Percentiles rank a stretch among this genome's conserved stretches.
Evolutionary conservation across 2,888 invertebrate genomes (phyloP).

Genomic region (Atrina japonica): DNA sequence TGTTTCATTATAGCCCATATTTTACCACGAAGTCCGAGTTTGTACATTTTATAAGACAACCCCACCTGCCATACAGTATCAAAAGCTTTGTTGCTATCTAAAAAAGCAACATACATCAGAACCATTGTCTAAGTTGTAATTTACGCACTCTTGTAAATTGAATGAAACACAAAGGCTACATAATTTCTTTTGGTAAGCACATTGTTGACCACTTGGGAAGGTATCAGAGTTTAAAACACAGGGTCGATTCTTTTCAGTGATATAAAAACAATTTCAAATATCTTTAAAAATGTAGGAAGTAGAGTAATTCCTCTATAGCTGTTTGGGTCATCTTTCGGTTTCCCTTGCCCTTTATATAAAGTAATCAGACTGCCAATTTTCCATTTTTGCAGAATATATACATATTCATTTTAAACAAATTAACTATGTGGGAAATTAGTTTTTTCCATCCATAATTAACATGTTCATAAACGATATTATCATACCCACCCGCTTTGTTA

Average conservation of each 20-base stretch:
- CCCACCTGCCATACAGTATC: slow-evolving; percentile 29
- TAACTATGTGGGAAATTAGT: background rate
- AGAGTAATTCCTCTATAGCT: slow-evolving; percentile 33
- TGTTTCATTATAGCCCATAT: too few species aligned
- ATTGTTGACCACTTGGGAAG: slow-evolving; percentile 29
- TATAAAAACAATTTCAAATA: slow-evolving; percentile 39
- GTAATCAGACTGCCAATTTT: slow-evolving; percentile 31
- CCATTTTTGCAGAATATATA: slow-evolving; percentile 1
- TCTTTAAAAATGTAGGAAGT: slow-evolving; percentile 27
- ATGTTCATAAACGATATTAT: slow-evolving; percentile 25
- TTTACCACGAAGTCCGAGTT: too few species aligned
- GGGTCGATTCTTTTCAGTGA: background rate
- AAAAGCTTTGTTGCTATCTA: slow-evolving; percentile 31
- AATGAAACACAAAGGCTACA: slow-evolving; percentile 41
- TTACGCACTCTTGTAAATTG: slow-evolving; percentile 22
- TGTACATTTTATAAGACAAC: too few species aligned
- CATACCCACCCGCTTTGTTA: background rate
- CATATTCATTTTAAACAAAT: slow-evolving; percentile 9
- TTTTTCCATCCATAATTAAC: slow-evolving; percentile 15
- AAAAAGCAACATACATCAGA: slow-evolving; percentile 16
- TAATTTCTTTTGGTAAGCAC: slow-evolving; percentile 22
- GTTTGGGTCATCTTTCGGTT: slow-evolving; percentile 30
- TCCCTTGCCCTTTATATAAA: slow-evolving; percentile 30
- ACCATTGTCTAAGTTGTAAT: slow-evolving; percentile 14
- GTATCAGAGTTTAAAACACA: background rate